Evolutionary conservation across 2,888 invertebrate genomes (phyloP).

Genomic region (Chymomyza caudatula): DNA sequence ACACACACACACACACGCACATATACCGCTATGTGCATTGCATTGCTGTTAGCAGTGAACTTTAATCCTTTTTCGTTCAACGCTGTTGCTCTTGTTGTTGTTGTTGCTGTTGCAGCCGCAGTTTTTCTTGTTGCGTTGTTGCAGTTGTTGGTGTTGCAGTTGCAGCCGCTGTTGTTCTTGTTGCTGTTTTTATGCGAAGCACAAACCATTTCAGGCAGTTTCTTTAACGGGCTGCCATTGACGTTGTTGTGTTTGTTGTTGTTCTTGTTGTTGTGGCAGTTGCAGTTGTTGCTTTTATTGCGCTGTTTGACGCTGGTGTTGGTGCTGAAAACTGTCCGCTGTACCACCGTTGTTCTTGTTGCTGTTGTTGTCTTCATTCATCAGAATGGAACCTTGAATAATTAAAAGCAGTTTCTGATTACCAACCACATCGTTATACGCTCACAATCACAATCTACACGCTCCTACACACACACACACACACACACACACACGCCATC

Average conservation of each 20-base stretch:
- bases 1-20: background rate
- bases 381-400: constrained; percentile 78
- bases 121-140: constrained; percentile 15
- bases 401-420: constrained; percentile 77
- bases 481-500: constrained; percentile 32
- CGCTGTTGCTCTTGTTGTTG: constrained; percentile 18
- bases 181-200: constrained; percentile 55
- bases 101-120: constrained; percentile 14
- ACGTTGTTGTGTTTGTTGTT: background rate
- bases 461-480: constrained; percentile 14
- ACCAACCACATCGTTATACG: constrained; percentile 75
- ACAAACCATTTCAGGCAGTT: constrained; percentile 53
- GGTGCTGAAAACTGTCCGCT: constrained; percentile 9
- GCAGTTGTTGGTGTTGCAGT: constrained; percentile 8
- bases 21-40: constrained; percentile 10
- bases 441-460: constrained; percentile 57
- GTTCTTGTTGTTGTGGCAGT: constrained; percentile 6
- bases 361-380: constrained; percentile 74
- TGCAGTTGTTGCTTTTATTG: constrained; percentile 49
- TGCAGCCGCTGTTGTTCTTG: constrained; percentile 16
- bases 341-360: constrained; percentile 33
- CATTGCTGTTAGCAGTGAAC: constrained; percentile 53
- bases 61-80: constrained; percentile 52
- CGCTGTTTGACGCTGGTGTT: constrained; percentile 52
- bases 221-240: constrained; percentile 48